A percentile compares a stretch with the other conserved stretches of the same genome.
Evolutionary conservation across 2,888 invertebrate species (phyloP).

Genomic region (Cacoxenus indagator): DNA sequence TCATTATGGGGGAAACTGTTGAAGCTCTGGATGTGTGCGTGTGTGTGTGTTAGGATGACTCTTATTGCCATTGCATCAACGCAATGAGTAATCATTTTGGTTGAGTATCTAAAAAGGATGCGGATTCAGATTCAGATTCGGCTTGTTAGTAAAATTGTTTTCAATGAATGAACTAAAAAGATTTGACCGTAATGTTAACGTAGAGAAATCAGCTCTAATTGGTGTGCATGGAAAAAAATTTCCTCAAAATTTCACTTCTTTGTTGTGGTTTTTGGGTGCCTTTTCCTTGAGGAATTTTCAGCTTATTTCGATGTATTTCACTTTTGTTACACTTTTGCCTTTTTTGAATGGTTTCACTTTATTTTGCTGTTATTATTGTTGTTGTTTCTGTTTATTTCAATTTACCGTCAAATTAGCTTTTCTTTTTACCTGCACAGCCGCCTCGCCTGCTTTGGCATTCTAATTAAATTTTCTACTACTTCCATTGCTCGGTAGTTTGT

Average conservation of each 20-base stretch:
- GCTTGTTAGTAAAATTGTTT: too few species aligned
- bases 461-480: slow-evolving; percentile 18
- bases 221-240: background rate
- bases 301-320: background rate
- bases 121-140: too few species aligned
- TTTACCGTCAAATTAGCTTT: slow-evolving; percentile 13
- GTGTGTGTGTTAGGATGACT: too few species aligned
- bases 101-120: too few species aligned
- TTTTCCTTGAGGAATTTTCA: background rate
- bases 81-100: too few species aligned
- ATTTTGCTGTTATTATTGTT: background rate
- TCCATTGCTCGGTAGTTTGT: background rate
- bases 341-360: too few species aligned
- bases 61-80: too few species aligned
- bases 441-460: slow-evolving; percentile 3
- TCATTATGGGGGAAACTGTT: too few species aligned
- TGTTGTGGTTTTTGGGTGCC: background rate
- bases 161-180: too few species aligned
- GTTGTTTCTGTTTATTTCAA: slow-evolving; percentile 12
- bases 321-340: background rate
- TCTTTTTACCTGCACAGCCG: background rate
- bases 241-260: background rate
- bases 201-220: background rate
- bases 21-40: too few species aligned
- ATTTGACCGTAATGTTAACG: too few species aligned